Percentiles rank a stretch among this genome's conserved stretches.
Evolutionary conservation across 2,888 invertebrate species (phyloP).

Genomic region (Perdita meconis): DNA sequence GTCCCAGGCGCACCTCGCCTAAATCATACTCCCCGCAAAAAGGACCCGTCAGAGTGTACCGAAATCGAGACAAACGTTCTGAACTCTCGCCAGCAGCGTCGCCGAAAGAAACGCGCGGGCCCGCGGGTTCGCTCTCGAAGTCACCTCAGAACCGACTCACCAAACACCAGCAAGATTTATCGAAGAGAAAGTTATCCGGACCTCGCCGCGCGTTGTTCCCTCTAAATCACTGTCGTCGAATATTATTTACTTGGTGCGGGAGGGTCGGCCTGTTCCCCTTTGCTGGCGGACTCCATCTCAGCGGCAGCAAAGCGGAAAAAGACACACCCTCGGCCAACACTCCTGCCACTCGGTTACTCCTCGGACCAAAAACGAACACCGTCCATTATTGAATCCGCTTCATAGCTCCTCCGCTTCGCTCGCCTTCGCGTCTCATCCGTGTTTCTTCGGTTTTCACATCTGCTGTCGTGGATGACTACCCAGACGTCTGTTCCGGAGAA

Average conservation of each 20-base stretch:
- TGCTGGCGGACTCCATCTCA: constrained; percentile 85
- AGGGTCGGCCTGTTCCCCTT: constrained; percentile 86
- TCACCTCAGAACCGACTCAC: constrained; percentile 30
- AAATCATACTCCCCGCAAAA: background rate
- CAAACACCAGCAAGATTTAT: constrained; percentile 42
- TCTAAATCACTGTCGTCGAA: constrained; percentile 57
- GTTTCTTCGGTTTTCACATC: background rate
- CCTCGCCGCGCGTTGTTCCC: constrained; percentile 16
- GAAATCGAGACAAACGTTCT: constrained; percentile 22
- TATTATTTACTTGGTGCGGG: constrained; percentile 72
- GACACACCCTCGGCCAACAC: constrained; percentile 85
- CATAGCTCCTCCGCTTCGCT: background rate
- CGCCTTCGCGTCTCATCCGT: background rate
- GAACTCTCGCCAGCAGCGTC: background rate
- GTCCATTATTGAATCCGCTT: background rate
- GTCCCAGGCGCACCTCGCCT: background rate
- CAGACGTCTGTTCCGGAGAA: background rate
- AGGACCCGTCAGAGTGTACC: background rate
- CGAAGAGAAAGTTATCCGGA: constrained; percentile 23
- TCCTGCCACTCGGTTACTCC: constrained; percentile 39
- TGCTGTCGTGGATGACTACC: background rate
- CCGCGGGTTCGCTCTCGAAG: background rate
- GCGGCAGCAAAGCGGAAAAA: constrained; percentile 89
- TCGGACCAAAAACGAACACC: constrained; percentile 28
- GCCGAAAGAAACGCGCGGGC: constrained; percentile 2